Evolutionary conservation across 2,113 vertebrate species (phyloP).

Genomic region (Takifugu flavidus): DNA sequence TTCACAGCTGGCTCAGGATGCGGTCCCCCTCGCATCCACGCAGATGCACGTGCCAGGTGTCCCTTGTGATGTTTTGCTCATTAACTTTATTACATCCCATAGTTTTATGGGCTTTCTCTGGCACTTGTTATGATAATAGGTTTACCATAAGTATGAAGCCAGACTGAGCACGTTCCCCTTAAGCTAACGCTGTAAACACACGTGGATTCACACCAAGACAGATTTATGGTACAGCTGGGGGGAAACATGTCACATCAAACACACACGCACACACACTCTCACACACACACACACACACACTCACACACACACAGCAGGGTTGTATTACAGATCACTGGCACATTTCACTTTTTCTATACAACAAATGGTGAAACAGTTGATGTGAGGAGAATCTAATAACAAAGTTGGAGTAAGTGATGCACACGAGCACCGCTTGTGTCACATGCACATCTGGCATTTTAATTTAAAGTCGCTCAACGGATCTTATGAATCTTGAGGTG

Average conservation of each 20-base stretch:
- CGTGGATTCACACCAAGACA: neutral
- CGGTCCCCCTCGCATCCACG: neutral
- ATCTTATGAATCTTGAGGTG: too few relatives aligned
- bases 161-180: neutral
- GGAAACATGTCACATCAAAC: slow-evolving; percentile 30
- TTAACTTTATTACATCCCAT: slow-evolving; percentile 58
- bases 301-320: slow-evolving; percentile 24
- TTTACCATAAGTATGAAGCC: slow-evolving; percentile 37
- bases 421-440: too few relatives aligned
- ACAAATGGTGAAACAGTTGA: too few relatives aligned
- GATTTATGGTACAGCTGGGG: slow-evolving; percentile 34
- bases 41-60: neutral
- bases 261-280: slow-evolving; percentile 5
- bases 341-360: too few relatives aligned
- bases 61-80: slow-evolving; percentile 51
- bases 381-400: too few relatives aligned
- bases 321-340: slow-evolving; percentile 1
- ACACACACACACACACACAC: too few relatives aligned
- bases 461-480: too few relatives aligned
- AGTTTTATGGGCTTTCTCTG: slow-evolving; percentile 46
- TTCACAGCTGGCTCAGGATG: neutral
- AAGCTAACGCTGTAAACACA: neutral
- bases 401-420: too few relatives aligned
- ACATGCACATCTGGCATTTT: too few relatives aligned
- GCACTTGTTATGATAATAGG: slow-evolving; percentile 46